phyloP scores from a whole-genome alignment of 2,888 invertebrate genomes.

The Lathronympha strigana region DNA sequence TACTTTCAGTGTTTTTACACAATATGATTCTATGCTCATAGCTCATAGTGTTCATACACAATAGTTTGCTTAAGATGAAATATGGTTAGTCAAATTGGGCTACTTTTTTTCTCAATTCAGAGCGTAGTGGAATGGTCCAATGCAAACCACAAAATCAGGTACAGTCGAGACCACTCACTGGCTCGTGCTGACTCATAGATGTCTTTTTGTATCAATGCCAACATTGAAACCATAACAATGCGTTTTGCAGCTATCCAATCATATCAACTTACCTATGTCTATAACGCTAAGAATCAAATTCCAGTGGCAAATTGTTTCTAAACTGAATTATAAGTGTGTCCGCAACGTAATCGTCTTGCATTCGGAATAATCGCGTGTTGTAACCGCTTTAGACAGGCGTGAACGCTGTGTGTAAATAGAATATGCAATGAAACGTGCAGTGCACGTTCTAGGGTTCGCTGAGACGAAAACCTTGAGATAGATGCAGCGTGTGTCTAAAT shows the following conservation, averaged over 20 bases:
- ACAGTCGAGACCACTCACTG: constrained; percentile 49
- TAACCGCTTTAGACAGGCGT: constrained; percentile 55
- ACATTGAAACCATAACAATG: constrained; percentile 37
- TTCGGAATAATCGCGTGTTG: constrained; percentile 74
- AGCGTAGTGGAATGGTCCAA: constrained; percentile 3
- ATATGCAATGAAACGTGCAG: constrained; percentile 55
- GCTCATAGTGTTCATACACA: too few species aligned
- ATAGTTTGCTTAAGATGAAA: too few species aligned
- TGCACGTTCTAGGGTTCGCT: constrained; percentile 42
- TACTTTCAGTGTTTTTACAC: too few species aligned
- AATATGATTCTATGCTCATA: too few species aligned
- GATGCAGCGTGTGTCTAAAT: constrained; percentile 12
- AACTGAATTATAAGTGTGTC: constrained; percentile 51
- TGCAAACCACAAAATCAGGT: constrained; percentile 38
- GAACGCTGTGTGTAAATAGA: constrained; percentile 66
- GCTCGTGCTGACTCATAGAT: constrained; percentile 68
- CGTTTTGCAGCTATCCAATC: constrained; percentile 42
- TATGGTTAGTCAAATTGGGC: too few species aligned
- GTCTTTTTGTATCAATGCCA: constrained; percentile 66
- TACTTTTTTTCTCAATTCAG: neutral
- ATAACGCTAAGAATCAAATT: constrained; percentile 54
- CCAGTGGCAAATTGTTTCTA: constrained; percentile 44
- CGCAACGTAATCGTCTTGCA: constrained; percentile 66
- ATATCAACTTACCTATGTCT: constrained; percentile 45
- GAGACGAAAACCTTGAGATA: constrained; percentile 16